Percentiles rank a stretch among this genome's conserved stretches.
Evolutionary conservation across 2,888 invertebrate genomes (phyloP).

Genomic region (Aromia moschata): DNA sequence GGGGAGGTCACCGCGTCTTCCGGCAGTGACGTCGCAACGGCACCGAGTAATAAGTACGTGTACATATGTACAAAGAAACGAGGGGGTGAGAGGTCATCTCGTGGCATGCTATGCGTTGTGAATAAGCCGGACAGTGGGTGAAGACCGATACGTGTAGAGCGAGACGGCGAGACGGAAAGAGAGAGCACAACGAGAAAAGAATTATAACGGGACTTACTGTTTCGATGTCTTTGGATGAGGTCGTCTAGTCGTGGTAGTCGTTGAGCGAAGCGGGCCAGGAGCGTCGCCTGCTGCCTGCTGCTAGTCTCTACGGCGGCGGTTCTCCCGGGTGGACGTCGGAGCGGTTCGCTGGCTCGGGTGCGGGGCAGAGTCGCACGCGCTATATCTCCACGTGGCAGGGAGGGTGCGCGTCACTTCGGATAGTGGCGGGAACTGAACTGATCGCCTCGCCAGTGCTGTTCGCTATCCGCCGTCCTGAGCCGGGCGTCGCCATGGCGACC

Average conservation of each 20-base stretch:
- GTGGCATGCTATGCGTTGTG: constrained; percentile 26
- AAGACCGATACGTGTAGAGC: constrained; percentile 23
- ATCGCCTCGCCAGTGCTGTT: constrained; percentile 26
- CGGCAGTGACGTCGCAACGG: constrained; percentile 1
- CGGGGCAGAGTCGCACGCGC: constrained; percentile 59
- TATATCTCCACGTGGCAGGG: constrained; percentile 56
- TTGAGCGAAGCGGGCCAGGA: constrained; percentile 17
- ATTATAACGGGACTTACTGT: constrained; percentile 23
- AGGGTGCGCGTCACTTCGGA: constrained; percentile 31
- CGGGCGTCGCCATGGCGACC: constrained; percentile 61
- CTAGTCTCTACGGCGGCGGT: constrained; percentile 28
- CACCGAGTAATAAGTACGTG: background rate
- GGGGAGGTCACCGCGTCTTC: constrained; percentile 6
- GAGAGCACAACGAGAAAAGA: constrained; percentile 19
- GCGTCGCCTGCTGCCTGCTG: constrained; percentile 27
- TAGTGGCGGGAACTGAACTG: constrained; percentile 60
- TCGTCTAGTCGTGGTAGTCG: too few relatives aligned
- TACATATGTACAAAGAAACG: constrained; percentile 9
- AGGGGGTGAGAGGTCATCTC: constrained; percentile 25
- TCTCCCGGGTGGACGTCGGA: constrained; percentile 55
- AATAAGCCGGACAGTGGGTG: constrained; percentile 26
- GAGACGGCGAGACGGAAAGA: too few relatives aligned
- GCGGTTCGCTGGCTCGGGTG: constrained; percentile 49
- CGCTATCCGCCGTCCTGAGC: constrained; percentile 33
- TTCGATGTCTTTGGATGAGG: constrained; percentile 24